A percentile compares a stretch with the other conserved stretches of the same genome.
phyloP scores from a whole-genome alignment of 2,797 vertebrate genomes.

The Hirundo rustica region DNA sequence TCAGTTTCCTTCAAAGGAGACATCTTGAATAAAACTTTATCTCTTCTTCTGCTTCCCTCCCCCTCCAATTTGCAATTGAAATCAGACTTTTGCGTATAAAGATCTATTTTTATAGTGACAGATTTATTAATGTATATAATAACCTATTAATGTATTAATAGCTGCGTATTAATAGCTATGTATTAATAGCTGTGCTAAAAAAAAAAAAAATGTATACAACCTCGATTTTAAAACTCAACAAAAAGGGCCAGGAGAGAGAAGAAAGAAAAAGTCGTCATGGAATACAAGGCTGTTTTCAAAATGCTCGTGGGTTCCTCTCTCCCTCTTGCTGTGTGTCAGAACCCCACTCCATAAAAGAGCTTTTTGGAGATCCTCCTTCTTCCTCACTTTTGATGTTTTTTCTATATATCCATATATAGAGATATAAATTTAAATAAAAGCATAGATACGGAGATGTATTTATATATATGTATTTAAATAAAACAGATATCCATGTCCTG shows the following conservation, averaged over 20 bases:
- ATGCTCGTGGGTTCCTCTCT: background rate
- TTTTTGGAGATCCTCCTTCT: background rate
- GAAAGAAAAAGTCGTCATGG: background rate
- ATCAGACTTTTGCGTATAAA: conserved; percentile 10
- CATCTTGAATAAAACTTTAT: conserved; percentile 37
- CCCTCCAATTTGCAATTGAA: conserved; percentile 47
- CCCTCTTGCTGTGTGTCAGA: background rate
- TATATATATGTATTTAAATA: background rate
- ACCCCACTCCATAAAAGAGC: background rate
- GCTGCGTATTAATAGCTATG: background rate
- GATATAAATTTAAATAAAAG: background rate
- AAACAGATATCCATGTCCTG: background rate
- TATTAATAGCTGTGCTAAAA: conserved; percentile 7
- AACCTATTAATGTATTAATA: conserved; percentile 25
- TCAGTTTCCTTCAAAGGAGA: conserved; percentile 45
- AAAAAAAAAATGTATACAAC: background rate
- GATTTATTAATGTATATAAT: conserved; percentile 38
- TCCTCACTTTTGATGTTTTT: background rate
- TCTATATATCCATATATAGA: background rate
- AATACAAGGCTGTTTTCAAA: background rate
- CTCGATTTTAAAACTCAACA: conserved; percentile 25
- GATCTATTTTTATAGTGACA: background rate
- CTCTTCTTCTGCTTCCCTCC: background rate
- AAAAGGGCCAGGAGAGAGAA: background rate
- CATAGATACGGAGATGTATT: background rate